A percentile compares a stretch with the other conserved stretches of the same genome.
Evolutionary conservation across 1,140 invertebrate genomes (phyloP).

Genomic region (Brachionus sp.): DNA sequence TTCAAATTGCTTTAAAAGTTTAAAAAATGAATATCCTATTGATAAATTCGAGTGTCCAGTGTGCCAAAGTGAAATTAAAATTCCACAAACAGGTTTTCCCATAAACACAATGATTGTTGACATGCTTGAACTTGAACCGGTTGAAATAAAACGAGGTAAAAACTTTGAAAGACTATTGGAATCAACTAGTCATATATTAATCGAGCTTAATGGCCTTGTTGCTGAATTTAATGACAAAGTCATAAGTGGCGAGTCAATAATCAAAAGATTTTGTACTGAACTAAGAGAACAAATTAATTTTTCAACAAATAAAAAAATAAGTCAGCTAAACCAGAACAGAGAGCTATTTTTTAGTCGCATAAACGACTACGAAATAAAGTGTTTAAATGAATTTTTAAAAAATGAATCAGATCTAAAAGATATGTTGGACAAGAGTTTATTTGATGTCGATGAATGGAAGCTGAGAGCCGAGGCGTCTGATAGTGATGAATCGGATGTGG

Average conservation of each 20-base stretch:
- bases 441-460: slow-evolving; percentile 14
- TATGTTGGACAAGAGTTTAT: neutral
- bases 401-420: neutral
- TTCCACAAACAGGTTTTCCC: neutral
- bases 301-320: slow-evolving; percentile 13
- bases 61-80: neutral
- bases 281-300: slow-evolving; percentile 8
- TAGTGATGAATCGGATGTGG: neutral
- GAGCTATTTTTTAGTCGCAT: neutral
- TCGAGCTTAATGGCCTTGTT: neutral
- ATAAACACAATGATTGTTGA: neutral
- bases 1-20: neutral
- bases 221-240: neutral
- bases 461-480: neutral
- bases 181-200: neutral
- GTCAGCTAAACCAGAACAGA: neutral
- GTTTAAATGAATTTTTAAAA: neutral
- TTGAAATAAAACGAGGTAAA: neutral
- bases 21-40: neutral
- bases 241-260: neutral
- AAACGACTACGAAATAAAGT: neutral
- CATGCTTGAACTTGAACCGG: neutral
- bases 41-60: neutral
- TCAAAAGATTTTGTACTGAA: neutral
- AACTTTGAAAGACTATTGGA: neutral